Evolutionary conservation across 2,888 invertebrate genomes (phyloP).

Genomic region (Patella ulyssiponensis): DNA sequence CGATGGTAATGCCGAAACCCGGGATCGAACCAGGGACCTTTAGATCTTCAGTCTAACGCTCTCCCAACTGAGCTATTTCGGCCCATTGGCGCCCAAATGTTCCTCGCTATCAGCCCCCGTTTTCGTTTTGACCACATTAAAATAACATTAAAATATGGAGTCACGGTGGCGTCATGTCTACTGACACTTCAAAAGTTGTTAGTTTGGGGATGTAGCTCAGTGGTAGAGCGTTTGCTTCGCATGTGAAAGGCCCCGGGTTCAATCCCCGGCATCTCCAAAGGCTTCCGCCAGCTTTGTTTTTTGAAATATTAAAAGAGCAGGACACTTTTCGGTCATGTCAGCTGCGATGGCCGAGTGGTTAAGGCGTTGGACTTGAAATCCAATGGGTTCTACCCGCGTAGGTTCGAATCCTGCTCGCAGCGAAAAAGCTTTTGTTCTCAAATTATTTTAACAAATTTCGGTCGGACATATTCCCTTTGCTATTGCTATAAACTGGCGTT

Average conservation of each 20-base stretch:
- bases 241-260: constrained; percentile 52
- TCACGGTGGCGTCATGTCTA: no score
- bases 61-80: constrained; percentile 10
- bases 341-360: constrained; percentile 29
- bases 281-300: no score
- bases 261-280: constrained; percentile 48
- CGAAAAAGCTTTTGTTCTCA: not conserved
- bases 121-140: no score
- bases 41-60: constrained; percentile 10
- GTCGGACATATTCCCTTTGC: no score
- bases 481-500: no score
- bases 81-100: not conserved
- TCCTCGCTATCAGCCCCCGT: no score
- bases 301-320: no score
- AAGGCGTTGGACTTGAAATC: constrained; percentile 30
- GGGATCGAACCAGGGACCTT: constrained; percentile 10
- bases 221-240: constrained; percentile 51
- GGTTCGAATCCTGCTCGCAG: constrained; percentile 27
- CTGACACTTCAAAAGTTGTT: no score
- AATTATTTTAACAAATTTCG: no score
- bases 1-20: not conserved
- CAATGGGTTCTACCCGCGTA: constrained; percentile 28
- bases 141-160: no score
- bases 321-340: no score
- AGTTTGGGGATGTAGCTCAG: constrained; percentile 46